A percentile compares a stretch with the other conserved stretches of the same genome.
Evolutionary conservation across 53 echinoderm and acorn worm genomes (phyloP).

Genomic region (Mesocentrotus franciscanus): DNA sequence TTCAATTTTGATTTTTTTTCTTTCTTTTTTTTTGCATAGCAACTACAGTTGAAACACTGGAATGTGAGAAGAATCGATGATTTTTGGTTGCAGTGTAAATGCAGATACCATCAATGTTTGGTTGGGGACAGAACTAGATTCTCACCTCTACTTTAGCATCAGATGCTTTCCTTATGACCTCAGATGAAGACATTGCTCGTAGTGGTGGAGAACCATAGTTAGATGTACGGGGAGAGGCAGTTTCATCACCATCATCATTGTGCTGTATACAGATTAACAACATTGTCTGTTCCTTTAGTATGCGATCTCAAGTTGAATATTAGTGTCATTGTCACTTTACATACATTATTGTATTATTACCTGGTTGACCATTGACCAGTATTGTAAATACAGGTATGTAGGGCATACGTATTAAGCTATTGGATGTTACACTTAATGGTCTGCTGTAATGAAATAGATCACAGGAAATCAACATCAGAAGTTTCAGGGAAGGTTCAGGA

Average conservation of each 20-base stretch:
- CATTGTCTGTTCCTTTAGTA: neutral
- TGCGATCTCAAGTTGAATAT: neutral
- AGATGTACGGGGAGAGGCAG: constrained; percentile 80
- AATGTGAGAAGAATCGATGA: too few relatives aligned
- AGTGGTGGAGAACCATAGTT: constrained; percentile 83
- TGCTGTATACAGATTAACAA: constrained; percentile 27
- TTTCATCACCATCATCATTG: constrained; percentile 85
- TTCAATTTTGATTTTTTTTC: too few relatives aligned
- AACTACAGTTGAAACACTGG: too few relatives aligned
- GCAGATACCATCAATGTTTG: too few relatives aligned
- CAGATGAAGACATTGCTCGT: constrained; percentile 78
- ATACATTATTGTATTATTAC: neutral
- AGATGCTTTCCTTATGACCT: constrained; percentile 78
- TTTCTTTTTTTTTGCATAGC: too few relatives aligned
- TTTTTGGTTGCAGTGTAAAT: too few relatives aligned
- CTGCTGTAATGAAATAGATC: too few relatives aligned
- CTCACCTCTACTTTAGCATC: constrained; percentile 81
- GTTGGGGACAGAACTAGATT: neutral
- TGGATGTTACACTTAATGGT: too few relatives aligned
- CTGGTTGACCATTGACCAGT: neutral
- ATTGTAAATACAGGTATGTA: neutral
- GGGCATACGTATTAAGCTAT: too few relatives aligned
- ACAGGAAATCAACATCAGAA: too few relatives aligned
- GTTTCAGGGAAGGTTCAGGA: too few relatives aligned
- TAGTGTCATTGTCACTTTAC: too few relatives aligned